Percentiles rank a stretch among this genome's conserved stretches.
Evolutionary conservation across 30 jellyfish, hydroid and myxozoan genomes (phyloP).

Genomic region (Chrysaora quinquecirrha): DNA sequence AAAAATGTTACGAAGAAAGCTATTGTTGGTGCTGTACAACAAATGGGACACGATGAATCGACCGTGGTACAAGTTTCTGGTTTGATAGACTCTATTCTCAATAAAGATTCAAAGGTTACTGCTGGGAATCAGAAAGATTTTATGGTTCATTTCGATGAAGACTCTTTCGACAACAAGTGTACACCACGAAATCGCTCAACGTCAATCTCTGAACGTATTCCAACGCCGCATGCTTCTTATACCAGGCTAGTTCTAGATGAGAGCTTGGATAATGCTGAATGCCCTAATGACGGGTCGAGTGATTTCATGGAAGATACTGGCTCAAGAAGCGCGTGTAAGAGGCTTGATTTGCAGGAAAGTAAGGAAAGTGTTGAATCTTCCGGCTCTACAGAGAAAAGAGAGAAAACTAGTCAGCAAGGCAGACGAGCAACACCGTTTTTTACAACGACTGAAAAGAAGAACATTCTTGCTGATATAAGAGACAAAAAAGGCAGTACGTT

Average conservation of each 20-base stretch:
- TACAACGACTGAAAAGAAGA: slow-evolving; percentile 14
- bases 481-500: neutral
- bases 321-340: neutral
- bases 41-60: neutral
- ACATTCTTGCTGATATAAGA: neutral
- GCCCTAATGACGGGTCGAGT: neutral
- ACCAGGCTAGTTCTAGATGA: neutral
- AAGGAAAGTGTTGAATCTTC: neutral
- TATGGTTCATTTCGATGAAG: slow-evolving; percentile 2
- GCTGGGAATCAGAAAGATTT: neutral
- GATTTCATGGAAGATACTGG: neutral
- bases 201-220: slow-evolving; percentile 28
- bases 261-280: neutral
- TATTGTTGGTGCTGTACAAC: slow-evolving; percentile 21
- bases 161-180: neutral
- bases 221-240: slow-evolving; percentile 63
- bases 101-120: neutral
- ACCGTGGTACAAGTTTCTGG: slow-evolving; percentile 8
- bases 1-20: slow-evolving; percentile 3
- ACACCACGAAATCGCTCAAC: slow-evolving; percentile 10
- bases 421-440: slow-evolving; percentile 40
- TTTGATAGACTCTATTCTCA: neutral
- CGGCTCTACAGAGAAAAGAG: neutral
- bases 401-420: neutral
- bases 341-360: slow-evolving; percentile 6